Evolutionary conservation across 2,797 vertebrate genomes (phyloP).

Genomic region (Sphaeramia orbicularis): DNA sequence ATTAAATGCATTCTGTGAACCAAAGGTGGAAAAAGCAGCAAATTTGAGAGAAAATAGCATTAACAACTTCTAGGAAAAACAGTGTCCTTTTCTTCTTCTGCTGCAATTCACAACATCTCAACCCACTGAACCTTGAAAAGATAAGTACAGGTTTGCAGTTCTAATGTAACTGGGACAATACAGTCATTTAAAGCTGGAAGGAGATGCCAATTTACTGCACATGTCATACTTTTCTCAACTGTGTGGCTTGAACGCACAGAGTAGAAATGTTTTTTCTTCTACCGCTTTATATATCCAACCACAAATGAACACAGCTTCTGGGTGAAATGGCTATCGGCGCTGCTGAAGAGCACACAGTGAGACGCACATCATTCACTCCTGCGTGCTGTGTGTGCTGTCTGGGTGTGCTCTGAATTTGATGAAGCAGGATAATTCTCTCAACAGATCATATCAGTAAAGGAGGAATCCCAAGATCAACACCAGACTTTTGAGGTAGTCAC

Average conservation of each 20-base stretch:
- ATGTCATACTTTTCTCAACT: neutral
- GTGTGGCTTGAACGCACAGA: neutral
- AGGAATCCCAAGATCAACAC: slow-evolving; percentile 83
- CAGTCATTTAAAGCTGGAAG: slow-evolving; percentile 25
- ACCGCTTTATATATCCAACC: neutral
- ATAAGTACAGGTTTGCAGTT: slow-evolving; percentile 8
- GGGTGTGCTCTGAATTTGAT: slow-evolving; percentile 85
- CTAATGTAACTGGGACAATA: slow-evolving; percentile 10
- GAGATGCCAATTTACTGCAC: slow-evolving; percentile 21
- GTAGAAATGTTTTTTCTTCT: neutral
- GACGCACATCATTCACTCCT: slow-evolving; percentile 29
- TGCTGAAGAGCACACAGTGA: slow-evolving; percentile 21
- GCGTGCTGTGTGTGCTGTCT: slow-evolving; percentile 46
- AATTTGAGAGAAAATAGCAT: too few relatives aligned
- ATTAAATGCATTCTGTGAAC: neutral
- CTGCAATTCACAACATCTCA: too few relatives aligned
- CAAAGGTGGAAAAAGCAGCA: slow-evolving; percentile 4
- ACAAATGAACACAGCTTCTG: slow-evolving; percentile 4
- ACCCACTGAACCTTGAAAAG: too few relatives aligned
- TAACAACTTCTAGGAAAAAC: too few relatives aligned
- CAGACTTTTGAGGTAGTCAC: slow-evolving; percentile 79
- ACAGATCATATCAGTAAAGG: slow-evolving; percentile 83
- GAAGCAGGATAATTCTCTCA: slow-evolving; percentile 81
- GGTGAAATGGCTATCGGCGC: neutral
- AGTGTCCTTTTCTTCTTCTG: too few relatives aligned